Conservation (phyloP, 2,888 invertebrate species). For the Nemotelus pantherinus region DNA sequence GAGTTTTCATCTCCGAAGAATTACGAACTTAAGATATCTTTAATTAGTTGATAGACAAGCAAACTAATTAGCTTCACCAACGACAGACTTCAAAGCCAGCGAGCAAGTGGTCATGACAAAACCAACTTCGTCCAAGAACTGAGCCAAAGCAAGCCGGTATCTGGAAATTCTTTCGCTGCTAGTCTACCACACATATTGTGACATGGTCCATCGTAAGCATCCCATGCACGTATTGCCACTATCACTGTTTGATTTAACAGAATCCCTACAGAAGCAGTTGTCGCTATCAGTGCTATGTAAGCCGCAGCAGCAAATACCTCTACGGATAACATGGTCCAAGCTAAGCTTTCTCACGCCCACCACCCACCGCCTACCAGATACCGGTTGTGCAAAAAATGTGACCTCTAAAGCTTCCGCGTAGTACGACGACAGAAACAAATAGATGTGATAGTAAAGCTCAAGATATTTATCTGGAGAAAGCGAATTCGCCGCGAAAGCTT, state of each 20-base stretch:
- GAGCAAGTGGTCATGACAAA: slow-evolving; percentile 7
- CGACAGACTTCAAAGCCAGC: neutral
- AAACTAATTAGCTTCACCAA: neutral
- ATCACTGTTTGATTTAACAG: too few relatives aligned
- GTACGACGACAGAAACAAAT: too few relatives aligned
- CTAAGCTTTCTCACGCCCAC: neutral
- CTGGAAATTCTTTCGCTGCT: slow-evolving; percentile 17
- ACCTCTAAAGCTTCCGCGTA: too few relatives aligned
- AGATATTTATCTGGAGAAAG: too few relatives aligned
- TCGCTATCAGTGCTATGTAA: neutral
- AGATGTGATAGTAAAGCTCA: too few relatives aligned
- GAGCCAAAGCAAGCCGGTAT: slow-evolving; percentile 5
- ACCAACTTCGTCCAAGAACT: slow-evolving; percentile 4
- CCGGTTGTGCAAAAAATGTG: neutral
- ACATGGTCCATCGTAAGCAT: slow-evolving; percentile 11
- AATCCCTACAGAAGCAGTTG: too few relatives aligned
- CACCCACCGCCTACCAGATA: neutral
- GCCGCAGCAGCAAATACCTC: neutral
- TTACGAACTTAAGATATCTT: neutral
- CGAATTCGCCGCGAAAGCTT: too few relatives aligned
- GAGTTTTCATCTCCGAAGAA: neutral
- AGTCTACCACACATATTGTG: slow-evolving; percentile 3
- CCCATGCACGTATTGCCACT: neutral
- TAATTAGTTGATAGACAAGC: neutral
- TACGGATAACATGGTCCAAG: neutral